Percentiles rank a stretch among this genome's conserved stretches.
Evolutionary conservation across 2,113 vertebrate species (phyloP).

Genomic region (Macrotus californicus): DNA sequence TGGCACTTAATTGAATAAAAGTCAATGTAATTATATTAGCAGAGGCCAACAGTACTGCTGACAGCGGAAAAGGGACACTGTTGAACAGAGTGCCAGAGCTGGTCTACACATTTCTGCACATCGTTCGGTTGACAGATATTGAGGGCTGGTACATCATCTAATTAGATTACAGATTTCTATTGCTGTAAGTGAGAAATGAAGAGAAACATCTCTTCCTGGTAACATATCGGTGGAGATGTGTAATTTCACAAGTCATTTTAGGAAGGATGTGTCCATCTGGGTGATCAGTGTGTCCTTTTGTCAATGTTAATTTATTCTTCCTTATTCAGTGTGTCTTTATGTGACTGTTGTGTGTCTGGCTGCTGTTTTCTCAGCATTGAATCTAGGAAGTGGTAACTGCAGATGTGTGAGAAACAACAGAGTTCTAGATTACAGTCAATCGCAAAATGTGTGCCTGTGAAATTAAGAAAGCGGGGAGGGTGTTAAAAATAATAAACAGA

Average conservation of each 20-base stretch:
- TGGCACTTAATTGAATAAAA: constrained; percentile 99
- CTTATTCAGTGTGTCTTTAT: constrained; percentile 60
- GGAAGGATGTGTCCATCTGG: constrained; percentile 65
- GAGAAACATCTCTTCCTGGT: constrained; percentile 77
- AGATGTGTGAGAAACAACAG: constrained; percentile 50
- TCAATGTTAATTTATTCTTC: constrained; percentile 69
- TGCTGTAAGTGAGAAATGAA: constrained; percentile 82
- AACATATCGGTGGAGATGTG: constrained; percentile 67
- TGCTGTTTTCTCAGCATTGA: constrained; percentile 64
- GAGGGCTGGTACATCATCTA: constrained; percentile 81
- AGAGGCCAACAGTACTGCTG: constrained; percentile 92
- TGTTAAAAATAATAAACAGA: constrained; percentile 6
- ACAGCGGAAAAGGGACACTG: constrained; percentile 91
- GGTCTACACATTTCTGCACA: constrained; percentile 84
- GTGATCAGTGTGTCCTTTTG: constrained; percentile 49
- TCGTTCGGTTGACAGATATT: constrained; percentile 85
- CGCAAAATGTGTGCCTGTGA: constrained; percentile 1
- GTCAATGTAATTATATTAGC: constrained; percentile 97
- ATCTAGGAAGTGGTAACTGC: constrained; percentile 38
- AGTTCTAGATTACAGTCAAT: constrained; percentile 55
- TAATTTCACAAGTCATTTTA: constrained; percentile 73
- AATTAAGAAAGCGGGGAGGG: neutral
- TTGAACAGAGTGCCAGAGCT: constrained; percentile 83
- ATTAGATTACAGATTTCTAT: constrained; percentile 82
- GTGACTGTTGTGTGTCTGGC: constrained; percentile 54